Conservation (phyloP, 2,113 vertebrate genomes). For the Martes martes region DNA sequence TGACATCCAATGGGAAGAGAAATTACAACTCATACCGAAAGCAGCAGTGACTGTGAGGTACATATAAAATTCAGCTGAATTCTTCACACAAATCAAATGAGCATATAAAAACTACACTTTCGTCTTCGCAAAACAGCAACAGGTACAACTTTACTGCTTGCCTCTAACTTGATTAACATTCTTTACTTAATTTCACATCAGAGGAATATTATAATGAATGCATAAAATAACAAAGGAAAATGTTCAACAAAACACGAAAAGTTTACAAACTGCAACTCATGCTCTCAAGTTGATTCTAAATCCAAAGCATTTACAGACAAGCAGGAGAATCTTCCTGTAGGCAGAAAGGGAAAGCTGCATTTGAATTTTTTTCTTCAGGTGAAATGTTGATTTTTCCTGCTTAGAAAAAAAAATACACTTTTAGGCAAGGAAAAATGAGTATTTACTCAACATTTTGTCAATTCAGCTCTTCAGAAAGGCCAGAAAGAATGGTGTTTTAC, state of each 20-base stretch:
- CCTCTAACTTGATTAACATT: constrained; percentile 25
- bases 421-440: constrained; percentile 48
- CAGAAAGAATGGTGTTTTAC: constrained; percentile 13
- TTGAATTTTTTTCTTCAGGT: constrained; percentile 50
- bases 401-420: constrained; percentile 68
- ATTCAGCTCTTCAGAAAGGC: constrained; percentile 47
- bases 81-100: constrained; percentile 59
- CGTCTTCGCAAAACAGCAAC: constrained; percentile 70
- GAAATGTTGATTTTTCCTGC: constrained; percentile 69
- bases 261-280: not conserved
- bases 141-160: constrained; percentile 57
- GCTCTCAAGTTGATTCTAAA: not conserved
- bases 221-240: constrained; percentile 35
- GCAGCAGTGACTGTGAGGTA: not conserved
- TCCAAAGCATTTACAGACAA: constrained; percentile 7
- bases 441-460: not conserved
- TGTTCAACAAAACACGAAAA: not conserved
- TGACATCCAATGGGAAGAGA: constrained; percentile 33
- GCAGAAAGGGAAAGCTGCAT: constrained; percentile 65
- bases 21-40: not conserved
- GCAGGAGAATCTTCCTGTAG: constrained; percentile 48
- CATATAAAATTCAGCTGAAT: not conserved
- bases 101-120: constrained; percentile 17
- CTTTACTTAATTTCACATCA: constrained; percentile 60
- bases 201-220: constrained; percentile 56